phyloP scores from a whole-genome alignment of 2,888 invertebrate genomes.

The Drosophila macrospina region DNA sequence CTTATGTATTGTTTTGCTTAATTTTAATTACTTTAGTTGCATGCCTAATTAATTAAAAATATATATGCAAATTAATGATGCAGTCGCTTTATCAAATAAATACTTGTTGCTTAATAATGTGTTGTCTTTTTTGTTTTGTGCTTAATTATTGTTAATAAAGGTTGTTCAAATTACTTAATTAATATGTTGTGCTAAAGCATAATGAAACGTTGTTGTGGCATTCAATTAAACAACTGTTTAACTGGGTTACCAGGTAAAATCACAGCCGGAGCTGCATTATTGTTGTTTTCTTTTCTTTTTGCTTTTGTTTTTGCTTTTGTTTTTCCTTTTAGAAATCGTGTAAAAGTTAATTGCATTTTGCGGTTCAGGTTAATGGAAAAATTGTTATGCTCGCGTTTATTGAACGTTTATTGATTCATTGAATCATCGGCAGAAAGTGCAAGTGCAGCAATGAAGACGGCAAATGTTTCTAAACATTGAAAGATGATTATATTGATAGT shows the following conservation, averaged over 20 bases:
- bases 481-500: background rate
- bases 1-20: background rate
- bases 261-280: slow-evolving; percentile 14
- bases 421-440: slow-evolving; percentile 55
- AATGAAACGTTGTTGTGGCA: slow-evolving; percentile 21
- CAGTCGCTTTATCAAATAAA: slow-evolving; percentile 28
- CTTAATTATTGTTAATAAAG: slow-evolving; percentile 27
- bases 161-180: slow-evolving; percentile 42
- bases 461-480: no score
- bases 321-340: slow-evolving; percentile 69
- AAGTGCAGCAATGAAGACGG: slow-evolving; percentile 61
- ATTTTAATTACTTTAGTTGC: background rate
- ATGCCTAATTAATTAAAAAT: slow-evolving; percentile 37
- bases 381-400: slow-evolving; percentile 33
- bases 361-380: slow-evolving; percentile 65
- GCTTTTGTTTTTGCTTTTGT: no score
- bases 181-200: slow-evolving; percentile 29
- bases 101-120: slow-evolving; percentile 21
- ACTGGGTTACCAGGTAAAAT: slow-evolving; percentile 63
- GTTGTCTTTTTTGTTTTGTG: slow-evolving; percentile 9
- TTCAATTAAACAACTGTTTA: slow-evolving; percentile 46
- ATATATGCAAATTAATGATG: slow-evolving; percentile 33
- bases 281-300: slow-evolving; percentile 45
- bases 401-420: slow-evolving; percentile 50
- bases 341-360: slow-evolving; percentile 73